Evolutionary conservation across 2,888 invertebrate genomes (phyloP).

Genomic region (Hydraecia micacea): DNA sequence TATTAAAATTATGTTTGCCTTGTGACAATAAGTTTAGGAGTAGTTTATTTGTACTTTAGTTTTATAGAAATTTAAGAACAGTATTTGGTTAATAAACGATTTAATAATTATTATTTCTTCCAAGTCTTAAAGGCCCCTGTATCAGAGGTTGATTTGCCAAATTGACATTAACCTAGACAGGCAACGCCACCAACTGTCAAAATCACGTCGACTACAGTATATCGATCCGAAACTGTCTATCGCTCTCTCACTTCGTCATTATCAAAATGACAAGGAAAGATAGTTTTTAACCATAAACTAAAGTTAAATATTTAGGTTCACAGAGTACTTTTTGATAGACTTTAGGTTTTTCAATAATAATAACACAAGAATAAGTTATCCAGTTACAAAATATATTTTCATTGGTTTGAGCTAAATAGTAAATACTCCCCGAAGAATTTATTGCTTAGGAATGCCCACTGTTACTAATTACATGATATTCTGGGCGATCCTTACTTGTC

Average conservation of each 20-base stretch:
- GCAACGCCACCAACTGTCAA: slow-evolving; percentile 30
- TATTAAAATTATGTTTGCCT: not conserved
- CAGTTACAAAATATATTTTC: too few species aligned
- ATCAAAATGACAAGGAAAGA: slow-evolving; percentile 9
- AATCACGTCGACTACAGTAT: not conserved
- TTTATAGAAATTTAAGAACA: not conserved
- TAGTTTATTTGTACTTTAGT: not conserved
- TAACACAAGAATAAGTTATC: too few species aligned
- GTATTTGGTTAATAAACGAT: not conserved
- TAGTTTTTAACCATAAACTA: slow-evolving; percentile 8
- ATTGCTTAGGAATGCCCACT: rapidly evolving
- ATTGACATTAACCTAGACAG: not conserved
- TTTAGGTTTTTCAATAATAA: not conserved
- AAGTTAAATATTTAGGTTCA: not conserved
- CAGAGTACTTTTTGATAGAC: too few species aligned
- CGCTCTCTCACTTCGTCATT: slow-evolving; percentile 15
- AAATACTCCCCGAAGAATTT: not conserved
- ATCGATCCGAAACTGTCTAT: slow-evolving; percentile 31
- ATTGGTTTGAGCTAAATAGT: not conserved
- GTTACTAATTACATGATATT: not conserved
- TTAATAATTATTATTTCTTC: not conserved
- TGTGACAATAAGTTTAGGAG: not conserved
- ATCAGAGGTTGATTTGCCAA: not conserved
- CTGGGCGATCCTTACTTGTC: slow-evolving; percentile 34
- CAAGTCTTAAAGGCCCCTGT: not conserved